A percentile compares a stretch with the other conserved stretches of the same genome.
Evolutionary conservation across 2,888 invertebrate genomes (phyloP).

Genomic region (Hypselothyrea guttata): DNA sequence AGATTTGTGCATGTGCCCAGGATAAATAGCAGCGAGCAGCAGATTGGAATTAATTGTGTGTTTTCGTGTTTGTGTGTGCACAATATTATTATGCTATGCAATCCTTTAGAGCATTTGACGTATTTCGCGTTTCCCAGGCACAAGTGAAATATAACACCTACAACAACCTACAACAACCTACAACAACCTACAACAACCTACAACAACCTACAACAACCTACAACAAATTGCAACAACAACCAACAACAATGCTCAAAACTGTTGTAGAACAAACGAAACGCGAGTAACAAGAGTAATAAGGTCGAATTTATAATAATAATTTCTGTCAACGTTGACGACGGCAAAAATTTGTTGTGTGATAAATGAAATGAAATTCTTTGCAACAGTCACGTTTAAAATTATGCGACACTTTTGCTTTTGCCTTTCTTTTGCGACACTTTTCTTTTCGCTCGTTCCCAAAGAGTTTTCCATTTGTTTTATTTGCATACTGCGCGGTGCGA

Average conservation of each 20-base stretch:
- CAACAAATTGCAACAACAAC: neutral
- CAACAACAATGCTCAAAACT: constrained; percentile 29
- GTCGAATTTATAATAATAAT: constrained; percentile 76
- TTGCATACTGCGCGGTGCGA: constrained; percentile 19
- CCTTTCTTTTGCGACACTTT: constrained; percentile 21
- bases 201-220: constrained; percentile 8
- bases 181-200: constrained; percentile 9
- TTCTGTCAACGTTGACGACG: constrained; percentile 70
- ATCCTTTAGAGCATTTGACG: neutral
- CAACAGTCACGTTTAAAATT: constrained; percentile 74
- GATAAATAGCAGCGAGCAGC: neutral
- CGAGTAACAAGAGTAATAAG: constrained; percentile 77
- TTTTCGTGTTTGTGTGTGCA: constrained; percentile 6
- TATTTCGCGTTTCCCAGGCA: constrained; percentile 16
- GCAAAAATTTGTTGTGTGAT: constrained; percentile 59
- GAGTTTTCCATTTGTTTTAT: constrained; percentile 29
- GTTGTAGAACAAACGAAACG: constrained; percentile 67
- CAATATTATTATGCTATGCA: constrained; percentile 11
- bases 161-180: constrained; percentile 14
- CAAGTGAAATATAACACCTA: constrained; percentile 41
- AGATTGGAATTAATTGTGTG: constrained; percentile 16
- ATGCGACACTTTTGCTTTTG: constrained; percentile 50
- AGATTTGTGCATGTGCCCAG: constrained; percentile 17
- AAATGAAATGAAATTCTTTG: constrained; percentile 74
- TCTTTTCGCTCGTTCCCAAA: constrained; percentile 15